Evolutionary conservation across 2,113 vertebrate species (phyloP).

Genomic region (Globicephala melas): DNA sequence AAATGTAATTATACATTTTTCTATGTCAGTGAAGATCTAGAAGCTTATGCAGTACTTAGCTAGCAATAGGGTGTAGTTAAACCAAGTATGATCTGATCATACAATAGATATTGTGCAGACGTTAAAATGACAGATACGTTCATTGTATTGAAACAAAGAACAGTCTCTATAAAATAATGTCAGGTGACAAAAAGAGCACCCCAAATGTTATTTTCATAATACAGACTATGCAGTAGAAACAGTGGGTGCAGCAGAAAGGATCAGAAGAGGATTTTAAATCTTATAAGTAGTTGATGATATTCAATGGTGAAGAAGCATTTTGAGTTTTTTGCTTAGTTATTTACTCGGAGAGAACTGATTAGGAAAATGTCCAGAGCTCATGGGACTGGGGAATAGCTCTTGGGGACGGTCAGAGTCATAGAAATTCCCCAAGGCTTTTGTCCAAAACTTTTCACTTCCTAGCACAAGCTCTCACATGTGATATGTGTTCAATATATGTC

Average conservation of each 20-base stretch:
- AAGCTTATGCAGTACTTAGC: not conserved
- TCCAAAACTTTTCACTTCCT: not conserved
- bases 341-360: not conserved
- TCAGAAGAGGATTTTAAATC: not conserved
- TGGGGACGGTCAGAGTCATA: not conserved
- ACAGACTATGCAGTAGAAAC: not conserved
- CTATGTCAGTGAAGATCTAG: not conserved
- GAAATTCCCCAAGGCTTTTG: not conserved
- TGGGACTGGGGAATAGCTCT: not conserved
- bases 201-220: not conserved
- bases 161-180: not conserved
- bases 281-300: not conserved
- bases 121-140: not conserved
- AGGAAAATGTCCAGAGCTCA: not conserved
- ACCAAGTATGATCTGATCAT: not conserved
- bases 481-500: not conserved
- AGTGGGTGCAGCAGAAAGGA: not conserved
- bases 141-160: not conserved
- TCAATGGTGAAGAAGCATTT: not conserved
- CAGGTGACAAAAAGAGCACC: conserved; percentile 1
- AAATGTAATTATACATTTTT: not conserved
- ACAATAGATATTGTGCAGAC: not conserved
- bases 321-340: not conserved
- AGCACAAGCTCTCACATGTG: not conserved
- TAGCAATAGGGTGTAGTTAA: not conserved